A percentile compares a stretch with the other conserved stretches of the same genome.
These are phyloP conservation scores for Thereuonema tuberculata DNA, from an alignment of 1,140 invertebrate genomes.

Conservation along the genomic window DNA sequence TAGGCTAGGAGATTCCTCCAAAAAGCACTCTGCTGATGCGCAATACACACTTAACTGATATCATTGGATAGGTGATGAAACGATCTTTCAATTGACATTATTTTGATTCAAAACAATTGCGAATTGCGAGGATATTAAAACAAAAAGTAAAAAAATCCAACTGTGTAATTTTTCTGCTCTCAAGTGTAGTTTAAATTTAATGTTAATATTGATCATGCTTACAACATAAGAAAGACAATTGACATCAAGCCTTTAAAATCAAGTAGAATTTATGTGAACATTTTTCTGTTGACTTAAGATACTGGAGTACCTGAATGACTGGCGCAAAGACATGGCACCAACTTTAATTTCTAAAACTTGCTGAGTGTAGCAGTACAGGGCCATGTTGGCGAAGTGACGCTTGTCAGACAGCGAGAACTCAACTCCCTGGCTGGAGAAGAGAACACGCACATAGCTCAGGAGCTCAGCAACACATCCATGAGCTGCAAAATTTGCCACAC, in stretches of 20 bases:
- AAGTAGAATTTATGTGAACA: neutral
- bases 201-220: neutral
- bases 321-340: conserved; percentile 8
- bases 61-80: no score
- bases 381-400: conserved; percentile 51
- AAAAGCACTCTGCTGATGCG: no score
- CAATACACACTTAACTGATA: no score
- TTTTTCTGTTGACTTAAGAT: neutral
- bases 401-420: conserved; percentile 46
- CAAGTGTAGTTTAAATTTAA: neutral
- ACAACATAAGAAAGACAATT: neutral
- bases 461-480: conserved; percentile 52
- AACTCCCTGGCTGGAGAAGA: conserved; percentile 36
- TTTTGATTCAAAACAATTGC: no score
- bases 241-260: neutral
- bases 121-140: neutral
- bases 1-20: no score
- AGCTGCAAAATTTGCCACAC: conserved; percentile 55
- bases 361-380: conserved; percentile 49
- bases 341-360: conserved; percentile 35
- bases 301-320: conserved; percentile 16
- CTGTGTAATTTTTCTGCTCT: neutral
- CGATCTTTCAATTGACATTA: no score
- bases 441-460: conserved; percentile 43
- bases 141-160: neutral